A percentile compares a stretch with the other conserved stretches of the same genome.
These are phyloP conservation scores for Phrynocephalus forsythii DNA, from an alignment of 2,797 vertebrate genomes.

Conservation along the genomic window DNA sequence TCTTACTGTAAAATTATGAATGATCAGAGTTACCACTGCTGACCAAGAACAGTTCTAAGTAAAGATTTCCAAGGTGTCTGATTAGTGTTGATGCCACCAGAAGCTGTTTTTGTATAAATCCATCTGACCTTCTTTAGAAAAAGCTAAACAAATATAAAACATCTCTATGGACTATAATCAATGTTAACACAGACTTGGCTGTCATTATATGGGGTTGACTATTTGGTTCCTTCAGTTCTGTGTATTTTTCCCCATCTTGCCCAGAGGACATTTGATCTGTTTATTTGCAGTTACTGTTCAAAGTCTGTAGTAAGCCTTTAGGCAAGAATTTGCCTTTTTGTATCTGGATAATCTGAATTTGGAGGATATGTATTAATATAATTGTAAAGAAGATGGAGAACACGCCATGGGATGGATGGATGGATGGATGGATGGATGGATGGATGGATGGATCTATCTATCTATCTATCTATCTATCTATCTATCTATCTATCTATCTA, in stretches of 20 bases:
- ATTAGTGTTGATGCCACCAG: background rate
- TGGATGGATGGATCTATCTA: too few relatives aligned
- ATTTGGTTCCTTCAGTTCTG: background rate
- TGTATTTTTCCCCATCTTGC: background rate
- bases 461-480: too few relatives aligned
- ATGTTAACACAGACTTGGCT: background rate
- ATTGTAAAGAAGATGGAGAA: too few relatives aligned
- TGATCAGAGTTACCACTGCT: background rate
- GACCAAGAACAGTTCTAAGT: background rate
- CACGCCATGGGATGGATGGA: too few relatives aligned
- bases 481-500: too few relatives aligned
- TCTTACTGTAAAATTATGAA: background rate
- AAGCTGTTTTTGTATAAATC: background rate
- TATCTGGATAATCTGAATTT: too few relatives aligned
- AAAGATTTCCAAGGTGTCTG: background rate
- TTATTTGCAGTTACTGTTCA: background rate
- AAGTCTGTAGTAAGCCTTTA: background rate
- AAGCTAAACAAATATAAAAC: background rate
- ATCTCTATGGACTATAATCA: background rate
- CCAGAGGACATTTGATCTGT: background rate
- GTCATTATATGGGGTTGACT: background rate
- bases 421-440: too few relatives aligned
- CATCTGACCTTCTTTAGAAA: background rate
- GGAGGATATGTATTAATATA: too few relatives aligned
- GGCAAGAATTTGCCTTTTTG: too few relatives aligned